Base-by-base conservation (phyloP, 2,797 vertebrate genomes). In the Aldrovandia affinis region DNA sequence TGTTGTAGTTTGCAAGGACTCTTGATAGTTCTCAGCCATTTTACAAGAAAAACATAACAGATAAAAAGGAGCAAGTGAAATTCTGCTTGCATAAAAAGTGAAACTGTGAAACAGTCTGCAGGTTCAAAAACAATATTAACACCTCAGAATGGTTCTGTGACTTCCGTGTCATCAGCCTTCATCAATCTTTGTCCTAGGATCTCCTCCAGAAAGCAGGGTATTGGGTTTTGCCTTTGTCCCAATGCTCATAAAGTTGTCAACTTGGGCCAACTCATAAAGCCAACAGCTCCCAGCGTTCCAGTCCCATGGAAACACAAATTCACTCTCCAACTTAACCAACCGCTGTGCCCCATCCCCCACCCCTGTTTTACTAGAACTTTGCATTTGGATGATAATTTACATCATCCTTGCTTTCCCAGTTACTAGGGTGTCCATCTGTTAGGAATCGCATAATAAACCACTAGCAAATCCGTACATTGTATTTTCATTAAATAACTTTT, bases 221-320 rank as follows among this genome's bases (percentile, higher is more conserved):
- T 77, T 77, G 25, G 42, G 73, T 39, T n/a, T 47, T 47, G 42
- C 22, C 25, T 77, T 77, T 77, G 73, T 77, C 73, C 73, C 10
- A 33, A 47, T 77, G 73, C 20, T 77, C 73, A 77, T 77, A 77
- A 77, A 77, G 5, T 39, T 77, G 73, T 77, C 73, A 77, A 44
- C 42, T 47, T 15, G 73, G n/a, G n/a, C n/a, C n/a, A n/a, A n/a
- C n/a, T n/a, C n/a, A n/a, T n/a, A 33, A 47, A 12, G 73, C 39
- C 39, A 77, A n/a, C 73, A 25, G 25, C 68, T 50, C n/a, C n/a
- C n/a, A 52, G 50, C 50, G 12, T 4, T 52, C 39, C 42, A 25
- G 20, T 44, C 36, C 20, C 42, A 77, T 22, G 10, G 10, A 77
- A 47, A 44, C 42, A 47, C 42, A 14, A 77, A 44, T 44, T 77